Percentiles rank a stretch among this genome's conserved stretches.
Evolutionary conservation across 1,140 invertebrate genomes (phyloP).

Genomic region (Linepithema humile): DNA sequence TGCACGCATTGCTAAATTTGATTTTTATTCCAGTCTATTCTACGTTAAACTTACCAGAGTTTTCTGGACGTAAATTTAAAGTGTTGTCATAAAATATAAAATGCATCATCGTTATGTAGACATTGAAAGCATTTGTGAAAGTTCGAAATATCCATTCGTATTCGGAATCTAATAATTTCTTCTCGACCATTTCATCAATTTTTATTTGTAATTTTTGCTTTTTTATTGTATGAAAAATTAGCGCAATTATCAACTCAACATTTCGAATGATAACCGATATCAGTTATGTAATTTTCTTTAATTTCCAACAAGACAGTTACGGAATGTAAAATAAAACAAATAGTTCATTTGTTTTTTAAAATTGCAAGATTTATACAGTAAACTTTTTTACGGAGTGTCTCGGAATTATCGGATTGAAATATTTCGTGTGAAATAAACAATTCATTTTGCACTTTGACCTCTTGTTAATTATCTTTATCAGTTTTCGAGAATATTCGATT

Average conservation of each 20-base stretch:
- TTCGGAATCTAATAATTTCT: constrained; percentile 72
- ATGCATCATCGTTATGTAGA: constrained; percentile 78
- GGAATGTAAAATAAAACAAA: not conserved
- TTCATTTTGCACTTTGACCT: not conserved
- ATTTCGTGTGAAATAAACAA: not conserved
- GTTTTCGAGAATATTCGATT: not conserved
- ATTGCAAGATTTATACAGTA: not conserved
- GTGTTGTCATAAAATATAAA: constrained; percentile 72
- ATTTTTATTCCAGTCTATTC: not conserved
- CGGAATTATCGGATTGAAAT: not conserved
- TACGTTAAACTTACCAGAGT: constrained; percentile 64
- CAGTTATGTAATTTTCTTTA: not conserved
- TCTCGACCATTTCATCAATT: constrained; percentile 39
- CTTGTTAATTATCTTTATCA: constrained; percentile 9
- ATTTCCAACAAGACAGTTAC: not conserved
- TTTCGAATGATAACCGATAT: not conserved
- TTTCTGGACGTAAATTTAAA: constrained; percentile 61
- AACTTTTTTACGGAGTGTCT: not conserved
- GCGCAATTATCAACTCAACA: not conserved
- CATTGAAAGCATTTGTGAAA: constrained; percentile 75
- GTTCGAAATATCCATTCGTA: constrained; percentile 77
- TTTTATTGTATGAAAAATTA: not conserved
- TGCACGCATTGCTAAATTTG: not conserved
- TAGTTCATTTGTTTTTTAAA: not conserved
- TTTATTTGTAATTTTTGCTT: not conserved